Base-by-base conservation (phyloP, 2,888 invertebrate species). In the Schrankia costaestrigalis region DNA sequence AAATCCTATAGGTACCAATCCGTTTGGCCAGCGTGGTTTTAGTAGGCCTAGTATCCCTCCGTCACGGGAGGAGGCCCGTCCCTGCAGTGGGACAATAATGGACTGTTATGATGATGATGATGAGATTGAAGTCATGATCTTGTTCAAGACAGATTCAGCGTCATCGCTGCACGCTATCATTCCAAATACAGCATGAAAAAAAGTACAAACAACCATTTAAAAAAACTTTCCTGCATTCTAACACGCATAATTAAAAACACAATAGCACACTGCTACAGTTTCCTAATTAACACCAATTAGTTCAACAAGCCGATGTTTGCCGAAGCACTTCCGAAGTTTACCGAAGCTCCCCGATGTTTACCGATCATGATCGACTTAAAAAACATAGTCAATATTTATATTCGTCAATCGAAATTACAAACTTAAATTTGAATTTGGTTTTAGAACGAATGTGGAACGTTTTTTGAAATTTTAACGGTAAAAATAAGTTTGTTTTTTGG, bases 351-450 rank as follows among this genome's bases (percentile, higher is more conserved):
- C 47, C 63, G 57, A 57, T 52, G 56, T 63, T 56, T 63, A 19
- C 40, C 57, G 57, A 63, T 56, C 68, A 65, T 56, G 62, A 61
- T 67, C 60, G 66, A 61, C 55, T 49, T 59, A 56, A 52, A 35
- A 35, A 40, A 57, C 45, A 34, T 14, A 14, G 36, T 21, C 26
- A 50, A 56, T 62, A 56, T 64, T 64, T 46, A 49, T 42, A 27
- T 26, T 38, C 56, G 56, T 46, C 56, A 53, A 55, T 41, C 41
- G 35, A 27, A n/a, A 35, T 21, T 17, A 30, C 35, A 37, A 54
- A 46, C 3, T 39, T 54, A 45, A 0, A 3, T 35, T 35, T 54
- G 22, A 50, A 3, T 21, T 45, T 26, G 3, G 3, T 3, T 6
- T 10, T 14, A 11, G 10, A 34, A 23, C 19, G 15, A 26, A 14